A percentile compares a stretch with the other conserved stretches of the same genome.
These are phyloP conservation scores for Alligator mississippiensis DNA, from an alignment of 2,113 vertebrate genomes.

Conservation along the genomic window DNA sequence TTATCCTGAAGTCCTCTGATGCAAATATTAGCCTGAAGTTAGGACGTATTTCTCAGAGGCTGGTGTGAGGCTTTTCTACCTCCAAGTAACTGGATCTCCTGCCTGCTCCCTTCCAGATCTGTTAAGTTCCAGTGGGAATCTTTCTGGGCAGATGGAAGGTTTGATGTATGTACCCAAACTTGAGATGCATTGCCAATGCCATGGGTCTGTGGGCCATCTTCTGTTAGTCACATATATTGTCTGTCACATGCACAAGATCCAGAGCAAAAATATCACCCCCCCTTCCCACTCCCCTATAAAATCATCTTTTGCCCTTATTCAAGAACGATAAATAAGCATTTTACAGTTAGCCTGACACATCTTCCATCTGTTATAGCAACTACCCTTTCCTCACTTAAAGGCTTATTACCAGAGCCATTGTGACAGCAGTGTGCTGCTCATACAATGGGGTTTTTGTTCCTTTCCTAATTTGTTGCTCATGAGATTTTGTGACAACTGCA, in stretches of 20 bases:
- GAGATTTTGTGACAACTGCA: conserved; percentile 10
- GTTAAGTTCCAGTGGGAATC: neutral
- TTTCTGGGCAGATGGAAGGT: neutral
- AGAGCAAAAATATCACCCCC: neutral
- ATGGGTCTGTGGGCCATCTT: accelerated
- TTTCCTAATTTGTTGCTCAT: neutral
- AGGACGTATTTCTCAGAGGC: neutral
- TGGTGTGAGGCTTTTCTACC: neutral
- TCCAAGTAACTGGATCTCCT: neutral
- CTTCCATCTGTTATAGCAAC: neutral
- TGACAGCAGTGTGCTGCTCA: neutral
- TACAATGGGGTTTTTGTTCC: conserved; percentile 26
- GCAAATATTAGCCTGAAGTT: neutral
- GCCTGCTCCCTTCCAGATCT: neutral
- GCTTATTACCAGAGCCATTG: neutral
- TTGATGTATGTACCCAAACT: neutral
- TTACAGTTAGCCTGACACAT: neutral
- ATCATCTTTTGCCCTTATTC: neutral
- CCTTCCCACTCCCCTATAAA: neutral
- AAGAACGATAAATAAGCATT: neutral
- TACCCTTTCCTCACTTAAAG: neutral
- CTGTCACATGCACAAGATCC: neutral
- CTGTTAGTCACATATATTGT: accelerated
- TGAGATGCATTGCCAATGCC: neutral
- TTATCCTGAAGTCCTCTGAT: neutral